These are phyloP conservation scores for Odontesthes bonariensis DNA, from an alignment of 2,113 vertebrate genomes.

Conservation along the genomic window DNA sequence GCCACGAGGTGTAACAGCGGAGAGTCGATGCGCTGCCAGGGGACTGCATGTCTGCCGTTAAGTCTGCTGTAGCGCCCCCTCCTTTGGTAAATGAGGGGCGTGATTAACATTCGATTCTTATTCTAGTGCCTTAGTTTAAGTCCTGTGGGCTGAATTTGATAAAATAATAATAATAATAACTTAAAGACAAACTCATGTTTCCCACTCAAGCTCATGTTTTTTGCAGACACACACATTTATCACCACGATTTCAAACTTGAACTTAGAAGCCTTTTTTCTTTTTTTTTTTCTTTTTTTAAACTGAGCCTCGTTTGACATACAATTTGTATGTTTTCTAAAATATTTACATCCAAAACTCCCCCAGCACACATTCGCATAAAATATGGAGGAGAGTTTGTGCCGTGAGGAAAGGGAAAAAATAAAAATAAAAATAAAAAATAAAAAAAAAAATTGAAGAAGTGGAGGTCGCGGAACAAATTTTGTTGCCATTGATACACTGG, in stretches of 20 bases:
- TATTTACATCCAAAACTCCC: slow-evolving; percentile 4
- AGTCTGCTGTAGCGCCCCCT: not conserved
- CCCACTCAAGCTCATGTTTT: slow-evolving; percentile 11
- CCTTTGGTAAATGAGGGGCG: not conserved
- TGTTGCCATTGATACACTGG: too few relatives aligned
- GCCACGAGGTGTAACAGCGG: not conserved
- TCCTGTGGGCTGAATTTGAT: not conserved
- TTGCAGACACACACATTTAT: not conserved
- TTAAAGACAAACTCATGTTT: not conserved
- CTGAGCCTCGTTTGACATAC: slow-evolving; percentile 7
- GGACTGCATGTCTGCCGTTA: not conserved
- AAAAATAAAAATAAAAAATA: too few relatives aligned
- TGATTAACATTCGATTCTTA: not conserved
- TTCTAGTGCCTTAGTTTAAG: not conserved
- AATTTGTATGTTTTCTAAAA: slow-evolving; percentile 13
- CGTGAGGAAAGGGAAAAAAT: too few relatives aligned
- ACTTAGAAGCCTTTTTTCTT: not conserved
- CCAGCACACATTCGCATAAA: not conserved
- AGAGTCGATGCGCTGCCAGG: not conserved
- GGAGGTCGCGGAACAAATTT: too few relatives aligned
- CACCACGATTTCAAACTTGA: not conserved
- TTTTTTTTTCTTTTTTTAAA: not conserved
- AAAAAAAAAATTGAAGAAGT: too few relatives aligned
- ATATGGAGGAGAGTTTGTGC: not conserved
- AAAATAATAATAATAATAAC: slow-evolving; percentile 7